Evolutionary conservation across 2,113 vertebrate genomes (phyloP).

Genomic region (Ginglymostoma cirratum): DNA sequence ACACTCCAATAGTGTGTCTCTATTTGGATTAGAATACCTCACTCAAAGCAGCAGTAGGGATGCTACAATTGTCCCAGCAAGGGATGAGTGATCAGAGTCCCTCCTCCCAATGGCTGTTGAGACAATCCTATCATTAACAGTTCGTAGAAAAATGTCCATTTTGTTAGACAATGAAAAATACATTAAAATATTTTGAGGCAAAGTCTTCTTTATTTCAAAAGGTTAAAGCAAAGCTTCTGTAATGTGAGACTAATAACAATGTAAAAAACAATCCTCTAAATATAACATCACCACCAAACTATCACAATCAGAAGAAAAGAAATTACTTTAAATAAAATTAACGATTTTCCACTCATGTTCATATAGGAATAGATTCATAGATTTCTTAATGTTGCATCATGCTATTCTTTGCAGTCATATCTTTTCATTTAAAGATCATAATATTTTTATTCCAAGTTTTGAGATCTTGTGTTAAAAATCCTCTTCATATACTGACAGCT

Average conservation of each 20-base stretch:
- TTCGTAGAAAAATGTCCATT: background rate
- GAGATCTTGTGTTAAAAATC: background rate
- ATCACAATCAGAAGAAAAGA: background rate
- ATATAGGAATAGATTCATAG: background rate
- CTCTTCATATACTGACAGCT: background rate
- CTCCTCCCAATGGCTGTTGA: background rate
- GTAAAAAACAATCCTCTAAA: background rate
- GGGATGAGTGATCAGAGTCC: background rate
- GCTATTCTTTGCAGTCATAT: background rate
- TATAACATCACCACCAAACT: background rate
- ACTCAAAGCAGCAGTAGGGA: background rate
- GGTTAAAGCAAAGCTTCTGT: background rate
- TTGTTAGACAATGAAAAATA: background rate
- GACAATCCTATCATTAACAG: background rate
- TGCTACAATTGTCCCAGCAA: background rate
- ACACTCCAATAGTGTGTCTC: background rate
- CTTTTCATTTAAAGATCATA: conserved; percentile 6
- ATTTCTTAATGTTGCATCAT: background rate
- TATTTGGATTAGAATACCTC: background rate
- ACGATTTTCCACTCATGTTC: background rate
- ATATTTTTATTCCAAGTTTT: background rate
- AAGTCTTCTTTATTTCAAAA: background rate
- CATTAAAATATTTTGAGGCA: background rate
- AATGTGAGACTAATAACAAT: background rate
- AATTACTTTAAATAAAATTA: background rate